Evolutionary conservation across 2,888 invertebrate species (phyloP).

Genomic region (Myopa tessellatipennis): DNA sequence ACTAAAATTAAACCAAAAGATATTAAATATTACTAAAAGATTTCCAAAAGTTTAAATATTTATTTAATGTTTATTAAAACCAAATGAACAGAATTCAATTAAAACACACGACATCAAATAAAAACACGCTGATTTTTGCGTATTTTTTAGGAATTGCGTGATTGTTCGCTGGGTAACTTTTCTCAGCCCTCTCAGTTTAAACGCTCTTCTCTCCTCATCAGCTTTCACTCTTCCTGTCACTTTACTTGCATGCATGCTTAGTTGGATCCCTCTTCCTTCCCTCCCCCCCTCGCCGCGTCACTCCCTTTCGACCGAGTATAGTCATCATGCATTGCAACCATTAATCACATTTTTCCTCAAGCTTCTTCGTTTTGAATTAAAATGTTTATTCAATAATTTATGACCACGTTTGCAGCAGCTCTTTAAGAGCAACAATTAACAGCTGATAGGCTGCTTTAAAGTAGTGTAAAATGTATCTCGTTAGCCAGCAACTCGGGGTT

Average conservation of each 20-base stretch:
- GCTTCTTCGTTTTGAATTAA: constrained; percentile 15
- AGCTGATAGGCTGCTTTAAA: constrained; percentile 26
- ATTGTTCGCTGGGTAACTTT: not conserved
- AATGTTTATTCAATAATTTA: constrained; percentile 28
- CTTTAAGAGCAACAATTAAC: constrained; percentile 17
- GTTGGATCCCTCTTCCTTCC: not conserved
- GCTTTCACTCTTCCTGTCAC: no score
- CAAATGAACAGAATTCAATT: no score
- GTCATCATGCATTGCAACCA: constrained; percentile 23
- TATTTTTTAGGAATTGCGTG: constrained; percentile 18
- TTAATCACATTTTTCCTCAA: constrained; percentile 23
- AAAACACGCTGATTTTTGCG: not conserved
- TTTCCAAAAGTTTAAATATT: not conserved
- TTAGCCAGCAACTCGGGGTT: constrained; percentile 6
- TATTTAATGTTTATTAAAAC: no score
- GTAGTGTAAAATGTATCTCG: not conserved
- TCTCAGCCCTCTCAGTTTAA: not conserved
- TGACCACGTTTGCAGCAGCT: not conserved
- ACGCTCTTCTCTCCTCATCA: not conserved
- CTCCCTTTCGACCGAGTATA: not conserved
- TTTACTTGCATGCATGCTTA: not conserved
- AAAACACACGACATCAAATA: no score
- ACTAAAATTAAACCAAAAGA: no score
- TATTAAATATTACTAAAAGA: not conserved
- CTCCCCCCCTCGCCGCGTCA: not conserved